Percentiles rank a stretch among this genome's conserved stretches.
Conservation (phyloP, 2,113 vertebrate genomes). For the Echinops telfairi region DNA sequence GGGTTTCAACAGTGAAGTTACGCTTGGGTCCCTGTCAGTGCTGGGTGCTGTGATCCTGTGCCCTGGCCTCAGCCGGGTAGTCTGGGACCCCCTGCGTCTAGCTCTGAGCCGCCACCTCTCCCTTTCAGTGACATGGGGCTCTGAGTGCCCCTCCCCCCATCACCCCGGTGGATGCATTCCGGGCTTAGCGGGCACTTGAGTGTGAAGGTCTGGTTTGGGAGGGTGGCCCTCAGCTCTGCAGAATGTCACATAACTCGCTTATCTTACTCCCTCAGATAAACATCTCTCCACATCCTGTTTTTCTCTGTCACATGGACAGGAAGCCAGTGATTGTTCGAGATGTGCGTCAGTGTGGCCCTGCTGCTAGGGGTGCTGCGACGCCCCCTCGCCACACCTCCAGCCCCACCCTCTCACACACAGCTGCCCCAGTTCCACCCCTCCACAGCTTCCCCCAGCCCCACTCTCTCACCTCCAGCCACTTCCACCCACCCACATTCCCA, state of each 20-base stretch:
- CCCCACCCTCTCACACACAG: background rate
- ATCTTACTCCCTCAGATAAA: slow-evolving; percentile 82
- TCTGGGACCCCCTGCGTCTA: no score
- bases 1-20: no score
- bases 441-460: no score
- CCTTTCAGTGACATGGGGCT: no score
- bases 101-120: no score
- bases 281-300: slow-evolving; percentile 85
- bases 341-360: slow-evolving; percentile 82
- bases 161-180: background rate
- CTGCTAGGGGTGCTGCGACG: slow-evolving; percentile 55
- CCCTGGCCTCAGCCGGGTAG: no score
- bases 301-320: slow-evolving; percentile 84
- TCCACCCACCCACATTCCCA: no score
- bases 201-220: background rate
- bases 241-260: slow-evolving; percentile 72
- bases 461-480: no score
- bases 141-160: no score
- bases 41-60: no score
- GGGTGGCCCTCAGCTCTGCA: background rate
- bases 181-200: background rate
- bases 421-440: no score
- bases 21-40: no score
- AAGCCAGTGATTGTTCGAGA: slow-evolving; percentile 83
- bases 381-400: rapidly evolving